Base-by-base conservation (phyloP, 1,140 invertebrate species). In the Cheumatopsyche charites region DNA sequence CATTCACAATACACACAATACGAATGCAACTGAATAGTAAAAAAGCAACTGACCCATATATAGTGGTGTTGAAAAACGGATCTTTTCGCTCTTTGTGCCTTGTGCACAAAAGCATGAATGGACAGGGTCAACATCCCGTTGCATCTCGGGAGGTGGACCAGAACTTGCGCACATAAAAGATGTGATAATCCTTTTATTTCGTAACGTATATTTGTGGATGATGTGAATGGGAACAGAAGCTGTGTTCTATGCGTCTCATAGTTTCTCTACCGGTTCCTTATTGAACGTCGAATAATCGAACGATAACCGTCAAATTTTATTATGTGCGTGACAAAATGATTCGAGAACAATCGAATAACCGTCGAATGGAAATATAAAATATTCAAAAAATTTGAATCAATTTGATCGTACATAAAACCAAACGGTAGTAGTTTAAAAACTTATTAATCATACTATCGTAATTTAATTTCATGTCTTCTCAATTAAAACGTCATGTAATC, bases 81-180 rank as follows among this genome's bases (percentile, higher is more conserved):
- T 58, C 23, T 58, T 58, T 58, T 58, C 55, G 17, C 15, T 15
- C 21, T 13, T 58, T 58, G 23, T 58, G 19, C 9, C 9, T 11
- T 25, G 23, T n/a, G 25, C 21, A 58, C n/a, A n/a, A n/a, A 58
- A 58, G 55, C 3, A 58, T 58, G 55, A 58, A 58, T 58, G 55
- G 23, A 58, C 19, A 13, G 55, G 55, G 55, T 58, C 55, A 58
- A 58, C 55, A 58, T 52, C 49, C 49, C 43, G 13, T 13, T 47
- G 43, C 43, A 47, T 47, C 43, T 47, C 55, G 5, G 21, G 21
- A 58, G 6, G 55, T 21, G 21, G 55, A 25, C 55, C 23, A 58
- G 11, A 58, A 12, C 29, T 36, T n/a, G n/a, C 55, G 21, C 23
- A 58, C 12, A 36, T 58, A 23, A 21, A 11, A 25, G 55, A 23